These are phyloP conservation scores for Ammospiza nelsoni DNA, from an alignment of 2,113 vertebrate genomes.

Conservation along the genomic window DNA sequence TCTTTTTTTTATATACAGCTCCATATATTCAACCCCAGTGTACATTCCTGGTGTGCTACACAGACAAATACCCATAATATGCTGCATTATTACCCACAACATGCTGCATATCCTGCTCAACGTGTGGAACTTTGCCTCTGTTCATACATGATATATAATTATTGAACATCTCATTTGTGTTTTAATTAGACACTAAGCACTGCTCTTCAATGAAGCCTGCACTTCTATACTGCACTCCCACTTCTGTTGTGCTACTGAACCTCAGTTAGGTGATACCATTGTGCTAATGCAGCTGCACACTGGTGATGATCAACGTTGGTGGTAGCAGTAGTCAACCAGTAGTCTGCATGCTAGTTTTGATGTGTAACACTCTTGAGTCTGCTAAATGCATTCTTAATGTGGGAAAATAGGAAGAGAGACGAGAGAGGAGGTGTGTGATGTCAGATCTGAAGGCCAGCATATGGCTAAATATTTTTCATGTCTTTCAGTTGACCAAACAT, in stretches of 20 bases:
- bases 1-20: not conserved
- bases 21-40: not conserved
- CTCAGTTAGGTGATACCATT: not conserved
- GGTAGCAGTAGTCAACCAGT: not conserved
- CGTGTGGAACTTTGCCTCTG: not conserved
- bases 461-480: not conserved
- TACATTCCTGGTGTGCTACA: not conserved
- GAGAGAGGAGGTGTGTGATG: not conserved
- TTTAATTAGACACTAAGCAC: not conserved
- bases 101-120: not conserved
- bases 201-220: not conserved
- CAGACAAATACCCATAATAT: not conserved
- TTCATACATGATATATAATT: not conserved
- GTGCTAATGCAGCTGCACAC: not conserved
- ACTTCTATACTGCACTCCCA: not conserved
- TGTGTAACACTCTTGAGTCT: not conserved
- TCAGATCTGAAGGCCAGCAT: not conserved
- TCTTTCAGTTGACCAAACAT: not conserved
- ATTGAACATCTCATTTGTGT: not conserved
- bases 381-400: not conserved
- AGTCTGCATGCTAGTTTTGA: not conserved
- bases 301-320: not conserved
- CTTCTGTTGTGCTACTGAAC: not conserved
- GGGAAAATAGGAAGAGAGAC: not conserved
- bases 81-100: not conserved